phyloP scores from a whole-genome alignment of 1,140 invertebrate species.

The Lutraria rhynchaena region DNA sequence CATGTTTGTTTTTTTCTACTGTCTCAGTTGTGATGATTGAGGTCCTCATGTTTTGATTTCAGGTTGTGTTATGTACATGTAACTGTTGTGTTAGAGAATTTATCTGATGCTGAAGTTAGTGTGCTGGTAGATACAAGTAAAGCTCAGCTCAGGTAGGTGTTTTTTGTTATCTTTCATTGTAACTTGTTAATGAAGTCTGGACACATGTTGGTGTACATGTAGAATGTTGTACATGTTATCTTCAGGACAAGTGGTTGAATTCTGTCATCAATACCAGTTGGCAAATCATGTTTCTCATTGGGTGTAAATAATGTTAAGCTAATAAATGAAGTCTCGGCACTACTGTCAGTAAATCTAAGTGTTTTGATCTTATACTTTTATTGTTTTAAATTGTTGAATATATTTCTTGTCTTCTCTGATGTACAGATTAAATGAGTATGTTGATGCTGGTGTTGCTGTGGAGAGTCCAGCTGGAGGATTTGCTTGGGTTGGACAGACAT shows the following conservation, averaged over 20 bases:
- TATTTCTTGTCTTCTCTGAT: conserved; percentile 18
- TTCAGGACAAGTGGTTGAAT: too few relatives aligned
- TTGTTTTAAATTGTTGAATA: not conserved
- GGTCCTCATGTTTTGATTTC: conserved; percentile 54
- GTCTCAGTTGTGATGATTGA: not conserved
- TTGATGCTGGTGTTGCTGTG: conserved; percentile 4
- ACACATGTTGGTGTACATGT: too few relatives aligned
- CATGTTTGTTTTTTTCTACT: not conserved
- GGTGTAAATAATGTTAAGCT: too few relatives aligned
- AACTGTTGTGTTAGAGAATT: conserved; percentile 74
- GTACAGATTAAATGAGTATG: conserved; percentile 40
- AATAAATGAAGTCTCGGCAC: not conserved
- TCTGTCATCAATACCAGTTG: too few relatives aligned
- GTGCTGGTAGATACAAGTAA: conserved; percentile 77
- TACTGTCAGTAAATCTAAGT: conserved; percentile 8
- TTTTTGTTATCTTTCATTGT: too few relatives aligned
- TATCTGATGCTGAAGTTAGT: conserved; percentile 68
- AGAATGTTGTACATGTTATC: too few relatives aligned
- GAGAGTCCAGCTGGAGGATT: conserved; percentile 60
- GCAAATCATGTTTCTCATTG: too few relatives aligned
- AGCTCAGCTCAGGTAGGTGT: conserved; percentile 73
- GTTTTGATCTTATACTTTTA: not conserved
- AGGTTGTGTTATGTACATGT: conserved; percentile 77
- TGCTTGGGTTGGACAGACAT: conserved; percentile 75
- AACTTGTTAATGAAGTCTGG: too few relatives aligned